Base-by-base conservation (phyloP, 2,113 vertebrate species). In the Pungitius pungitius region DNA sequence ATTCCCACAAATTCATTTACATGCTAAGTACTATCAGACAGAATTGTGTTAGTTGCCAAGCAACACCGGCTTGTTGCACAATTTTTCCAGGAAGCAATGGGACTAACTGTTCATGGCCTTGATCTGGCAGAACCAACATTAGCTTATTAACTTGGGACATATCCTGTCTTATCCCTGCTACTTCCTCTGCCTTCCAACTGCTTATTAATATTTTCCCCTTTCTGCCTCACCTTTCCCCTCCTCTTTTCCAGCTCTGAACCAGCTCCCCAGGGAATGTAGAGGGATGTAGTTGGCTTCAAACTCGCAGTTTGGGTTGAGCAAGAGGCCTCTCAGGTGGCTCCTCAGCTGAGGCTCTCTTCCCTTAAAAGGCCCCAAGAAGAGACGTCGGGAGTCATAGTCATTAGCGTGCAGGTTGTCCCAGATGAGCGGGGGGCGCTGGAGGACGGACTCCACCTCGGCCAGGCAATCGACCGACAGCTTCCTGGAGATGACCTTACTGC, bases 401-500 rank as follows among this genome's bases (percentile, higher is more conserved):
- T 96, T 96, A 35, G 95, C 95, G 0, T 96, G 95, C 51, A 96
- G 92, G 84, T 96, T 96, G 94, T 96, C 95, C 95, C 95, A 96
- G 77, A 96, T 94, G 79, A 96, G 6, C 0, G 92, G 95, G 0
- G 80, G 77, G 6, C 94, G 93, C 66, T 63, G 93, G 35, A 96
- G 93, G 64, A 95, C 93, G 1, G 85, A 78, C 74, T 94, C 91
- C 82, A 95, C 94, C 88, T 96, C 95, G 8, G 92, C 85, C 84
- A 96, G 85, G 55, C 91, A 90, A 9, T 75, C 65, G 0, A 85
- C 86, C 0, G 93, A 93, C 82, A 96, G 92, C 66, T 95, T 95
- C 52, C 87, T 92, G 0, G 95, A 96, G 70, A 96, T 95, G 54
- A 96, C 95, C 83, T 95, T 95, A 0, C 81, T 94, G 59, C 95